Conservation (phyloP, 2,797 vertebrate species). For the Phyllotis vaccarum region DNA sequence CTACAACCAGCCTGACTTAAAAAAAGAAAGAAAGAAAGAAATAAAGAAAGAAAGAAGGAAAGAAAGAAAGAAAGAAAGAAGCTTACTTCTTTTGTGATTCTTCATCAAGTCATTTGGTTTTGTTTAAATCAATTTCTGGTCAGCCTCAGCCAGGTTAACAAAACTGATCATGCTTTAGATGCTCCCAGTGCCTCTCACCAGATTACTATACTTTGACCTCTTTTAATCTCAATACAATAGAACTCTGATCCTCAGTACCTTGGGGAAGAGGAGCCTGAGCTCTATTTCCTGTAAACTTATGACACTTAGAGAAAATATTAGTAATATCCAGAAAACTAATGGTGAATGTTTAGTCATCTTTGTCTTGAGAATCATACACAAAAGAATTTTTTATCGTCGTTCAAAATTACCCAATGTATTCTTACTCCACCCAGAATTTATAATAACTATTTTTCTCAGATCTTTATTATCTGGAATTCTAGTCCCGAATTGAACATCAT, state of each 20-base stretch:
- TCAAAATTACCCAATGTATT: conserved; percentile 34
- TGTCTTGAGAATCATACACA: conserved; percentile 12
- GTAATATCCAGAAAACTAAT: conserved; percentile 21
- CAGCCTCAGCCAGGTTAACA: neutral
- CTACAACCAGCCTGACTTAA: neutral
- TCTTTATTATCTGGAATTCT: conserved; percentile 64
- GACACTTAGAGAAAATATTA: conserved; percentile 40
- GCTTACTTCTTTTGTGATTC: neutral
- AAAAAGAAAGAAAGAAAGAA: too few species aligned
- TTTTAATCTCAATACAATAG: conserved; percentile 3
- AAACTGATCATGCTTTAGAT: neutral
- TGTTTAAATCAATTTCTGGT: neutral
- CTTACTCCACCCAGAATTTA: conserved; percentile 43
- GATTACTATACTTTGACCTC: neutral
- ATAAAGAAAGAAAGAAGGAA: neutral
- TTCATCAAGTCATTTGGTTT: neutral
- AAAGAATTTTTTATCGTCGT: conserved; percentile 50
- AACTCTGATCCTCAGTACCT: neutral
- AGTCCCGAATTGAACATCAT: conserved; percentile 69
- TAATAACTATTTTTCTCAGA: conserved; percentile 51
- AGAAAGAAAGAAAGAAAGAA: neutral
- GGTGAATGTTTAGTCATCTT: conserved; percentile 19
- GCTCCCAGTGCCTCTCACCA: neutral
- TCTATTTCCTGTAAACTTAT: neutral
- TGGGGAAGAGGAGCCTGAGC: too few species aligned